These are phyloP conservation scores for Lithophane leautieri DNA, from an alignment of 2,888 invertebrate species.

Conservation along the genomic window DNA sequence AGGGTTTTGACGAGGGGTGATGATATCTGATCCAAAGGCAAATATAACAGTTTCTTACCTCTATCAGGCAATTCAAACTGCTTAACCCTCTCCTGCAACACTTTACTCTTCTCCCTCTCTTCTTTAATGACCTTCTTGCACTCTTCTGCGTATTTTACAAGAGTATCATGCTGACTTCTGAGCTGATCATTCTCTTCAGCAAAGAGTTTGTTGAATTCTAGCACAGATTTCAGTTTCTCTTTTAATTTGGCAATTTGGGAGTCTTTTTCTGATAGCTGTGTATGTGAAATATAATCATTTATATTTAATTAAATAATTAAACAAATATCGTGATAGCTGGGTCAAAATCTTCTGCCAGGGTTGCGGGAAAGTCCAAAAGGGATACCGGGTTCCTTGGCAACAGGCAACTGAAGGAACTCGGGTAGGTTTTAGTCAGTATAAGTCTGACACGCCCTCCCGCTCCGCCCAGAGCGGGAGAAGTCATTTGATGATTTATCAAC, in stretches of 20 bases:
- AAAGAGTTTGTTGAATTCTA: constrained; percentile 91
- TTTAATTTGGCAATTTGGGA: constrained; percentile 91
- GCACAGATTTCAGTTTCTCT: constrained; percentile 90
- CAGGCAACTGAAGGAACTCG: too few relatives aligned
- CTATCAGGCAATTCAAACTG: constrained; percentile 83
- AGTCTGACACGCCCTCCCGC: too few relatives aligned
- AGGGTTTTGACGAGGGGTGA: not conserved
- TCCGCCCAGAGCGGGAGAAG: too few relatives aligned
- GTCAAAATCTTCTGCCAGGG: too few relatives aligned
- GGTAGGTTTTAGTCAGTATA: too few relatives aligned
- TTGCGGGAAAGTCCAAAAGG: too few relatives aligned
- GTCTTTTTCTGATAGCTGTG: constrained; percentile 91
- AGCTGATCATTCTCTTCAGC: constrained; percentile 91
- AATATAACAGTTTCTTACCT: constrained; percentile 71
- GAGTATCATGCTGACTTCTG: constrained; percentile 86
- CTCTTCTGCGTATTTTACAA: constrained; percentile 88
- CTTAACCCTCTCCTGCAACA: constrained; percentile 81
- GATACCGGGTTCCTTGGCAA: too few relatives aligned
- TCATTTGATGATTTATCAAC: too few relatives aligned
- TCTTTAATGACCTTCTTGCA: constrained; percentile 87
- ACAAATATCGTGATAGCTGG: not conserved
- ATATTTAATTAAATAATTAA: not conserved
- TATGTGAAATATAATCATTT: constrained; percentile 15
- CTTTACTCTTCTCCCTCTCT: constrained; percentile 82
- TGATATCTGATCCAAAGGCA: not conserved